phyloP scores from a whole-genome alignment of 92 coral and sea anemone species.

The Montipora capitata region DNA sequence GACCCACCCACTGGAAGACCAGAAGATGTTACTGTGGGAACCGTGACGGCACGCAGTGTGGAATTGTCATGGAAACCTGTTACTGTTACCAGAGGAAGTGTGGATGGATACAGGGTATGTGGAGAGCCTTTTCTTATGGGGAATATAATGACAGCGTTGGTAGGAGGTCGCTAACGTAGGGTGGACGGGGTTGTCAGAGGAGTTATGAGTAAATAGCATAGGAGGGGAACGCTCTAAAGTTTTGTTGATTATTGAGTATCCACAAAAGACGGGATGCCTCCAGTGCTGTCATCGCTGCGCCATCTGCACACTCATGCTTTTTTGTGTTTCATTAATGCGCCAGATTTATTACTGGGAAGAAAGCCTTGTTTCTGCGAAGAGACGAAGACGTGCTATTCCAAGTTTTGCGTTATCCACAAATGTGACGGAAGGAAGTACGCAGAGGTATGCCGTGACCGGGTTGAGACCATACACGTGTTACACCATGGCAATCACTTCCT shows the following conservation, averaged over 20 bases:
- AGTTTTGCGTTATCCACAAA: constrained; percentile 42
- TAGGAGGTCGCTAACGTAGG: not conserved
- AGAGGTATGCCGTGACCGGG: constrained; percentile 42
- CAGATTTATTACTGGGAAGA: constrained; percentile 65
- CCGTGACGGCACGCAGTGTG: constrained; percentile 60
- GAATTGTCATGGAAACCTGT: constrained; percentile 80
- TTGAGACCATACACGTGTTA: constrained; percentile 69
- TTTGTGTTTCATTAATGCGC: not conserved
- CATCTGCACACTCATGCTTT: not conserved
- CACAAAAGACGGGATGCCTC: no score
- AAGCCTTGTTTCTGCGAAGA: constrained; percentile 32
- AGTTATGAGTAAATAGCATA: no score
- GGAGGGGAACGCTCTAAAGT: no score
- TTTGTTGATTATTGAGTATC: no score
- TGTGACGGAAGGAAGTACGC: constrained; percentile 17
- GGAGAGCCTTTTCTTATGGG: no score
- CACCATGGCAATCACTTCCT: constrained; percentile 64
- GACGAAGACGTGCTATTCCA: constrained; percentile 73
- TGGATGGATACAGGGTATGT: constrained; percentile 83
- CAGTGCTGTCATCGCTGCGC: no score
- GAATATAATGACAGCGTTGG: no score
- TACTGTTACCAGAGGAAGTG: constrained; percentile 51
- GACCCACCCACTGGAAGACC: constrained; percentile 73
- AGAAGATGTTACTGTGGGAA: constrained; percentile 41
- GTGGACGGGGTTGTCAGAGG: not conserved